A percentile compares a stretch with the other conserved stretches of the same genome.
phyloP scores from a whole-genome alignment of 92 coral and sea anemone species.

The Phenganax subtilis region DNA sequence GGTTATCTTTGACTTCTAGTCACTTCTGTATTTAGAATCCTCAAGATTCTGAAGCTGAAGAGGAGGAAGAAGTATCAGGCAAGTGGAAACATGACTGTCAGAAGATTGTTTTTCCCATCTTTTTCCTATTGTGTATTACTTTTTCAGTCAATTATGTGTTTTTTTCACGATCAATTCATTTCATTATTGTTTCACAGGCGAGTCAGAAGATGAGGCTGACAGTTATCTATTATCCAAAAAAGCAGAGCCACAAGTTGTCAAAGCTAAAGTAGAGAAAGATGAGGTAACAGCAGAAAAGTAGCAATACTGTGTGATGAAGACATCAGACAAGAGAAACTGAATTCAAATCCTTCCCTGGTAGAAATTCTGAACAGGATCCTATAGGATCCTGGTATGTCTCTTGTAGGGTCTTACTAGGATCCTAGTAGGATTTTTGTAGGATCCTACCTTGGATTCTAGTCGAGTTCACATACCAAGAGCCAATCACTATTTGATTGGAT shows the following conservation, averaged over 20 bases:
- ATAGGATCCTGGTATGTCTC: too few relatives aligned
- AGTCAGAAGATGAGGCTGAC: constrained; percentile 43
- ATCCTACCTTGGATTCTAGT: too few relatives aligned
- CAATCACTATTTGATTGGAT: too few relatives aligned
- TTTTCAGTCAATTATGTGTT: too few relatives aligned
- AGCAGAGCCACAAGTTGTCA: constrained; percentile 15
- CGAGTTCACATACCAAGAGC: too few relatives aligned
- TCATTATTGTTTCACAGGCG: constrained; percentile 19
- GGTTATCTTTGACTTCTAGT: not conserved
- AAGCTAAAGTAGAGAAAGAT: not conserved
- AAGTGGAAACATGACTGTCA: not conserved
- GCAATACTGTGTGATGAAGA: too few relatives aligned
- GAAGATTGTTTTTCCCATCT: not conserved
- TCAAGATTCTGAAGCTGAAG: constrained; percentile 70
- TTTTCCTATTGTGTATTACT: not conserved
- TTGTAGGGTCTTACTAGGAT: too few relatives aligned
- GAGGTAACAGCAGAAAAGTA: not conserved
- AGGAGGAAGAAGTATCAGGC: constrained; percentile 73
- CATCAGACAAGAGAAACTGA: too few relatives aligned
- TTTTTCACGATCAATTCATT: not conserved
- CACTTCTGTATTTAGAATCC: constrained; percentile 61
- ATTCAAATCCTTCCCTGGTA: too few relatives aligned
- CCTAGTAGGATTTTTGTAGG: too few relatives aligned
- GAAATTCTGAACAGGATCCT: too few relatives aligned
- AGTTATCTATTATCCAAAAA: not conserved